phyloP scores from a whole-genome alignment of 2,888 invertebrate genomes.

The Dinocampus coccinellae region DNA sequence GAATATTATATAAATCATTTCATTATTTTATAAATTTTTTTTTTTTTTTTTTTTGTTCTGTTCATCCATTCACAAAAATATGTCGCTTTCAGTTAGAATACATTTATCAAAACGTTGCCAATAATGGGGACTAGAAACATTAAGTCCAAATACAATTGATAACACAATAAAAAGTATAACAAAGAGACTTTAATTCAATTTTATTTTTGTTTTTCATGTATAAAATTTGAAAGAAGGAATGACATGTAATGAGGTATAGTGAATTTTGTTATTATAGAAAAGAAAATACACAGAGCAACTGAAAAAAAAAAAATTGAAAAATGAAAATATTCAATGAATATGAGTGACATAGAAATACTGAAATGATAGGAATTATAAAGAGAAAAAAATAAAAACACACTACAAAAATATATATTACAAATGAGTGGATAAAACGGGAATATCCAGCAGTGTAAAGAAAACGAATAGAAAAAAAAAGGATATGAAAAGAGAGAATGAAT shows the following conservation, averaged over 20 bases:
- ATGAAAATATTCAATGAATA: background rate
- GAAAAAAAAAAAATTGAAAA: constrained; percentile 7
- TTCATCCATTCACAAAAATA: background rate
- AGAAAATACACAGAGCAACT: background rate
- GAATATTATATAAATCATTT: background rate
- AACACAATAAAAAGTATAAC: background rate
- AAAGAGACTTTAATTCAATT: constrained; percentile 6
- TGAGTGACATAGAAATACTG: background rate
- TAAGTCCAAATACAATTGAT: background rate
- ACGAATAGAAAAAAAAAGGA: background rate
- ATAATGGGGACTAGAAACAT: background rate
- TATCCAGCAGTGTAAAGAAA: too few species aligned
- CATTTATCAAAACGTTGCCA: background rate
- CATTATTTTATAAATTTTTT: background rate
- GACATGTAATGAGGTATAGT: background rate
- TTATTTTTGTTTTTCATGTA: constrained; percentile 19
- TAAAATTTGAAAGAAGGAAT: background rate
- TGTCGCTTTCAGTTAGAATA: background rate
- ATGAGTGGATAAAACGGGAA: too few species aligned
- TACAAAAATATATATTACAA: background rate
- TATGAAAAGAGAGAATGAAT: background rate
- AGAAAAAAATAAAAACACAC: background rate
- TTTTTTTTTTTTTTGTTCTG: background rate
- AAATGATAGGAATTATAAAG: too few species aligned
- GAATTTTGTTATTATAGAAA: background rate